Conservation (phyloP, 2,797 vertebrate species). For the Notoglanidium macrostoma region DNA sequence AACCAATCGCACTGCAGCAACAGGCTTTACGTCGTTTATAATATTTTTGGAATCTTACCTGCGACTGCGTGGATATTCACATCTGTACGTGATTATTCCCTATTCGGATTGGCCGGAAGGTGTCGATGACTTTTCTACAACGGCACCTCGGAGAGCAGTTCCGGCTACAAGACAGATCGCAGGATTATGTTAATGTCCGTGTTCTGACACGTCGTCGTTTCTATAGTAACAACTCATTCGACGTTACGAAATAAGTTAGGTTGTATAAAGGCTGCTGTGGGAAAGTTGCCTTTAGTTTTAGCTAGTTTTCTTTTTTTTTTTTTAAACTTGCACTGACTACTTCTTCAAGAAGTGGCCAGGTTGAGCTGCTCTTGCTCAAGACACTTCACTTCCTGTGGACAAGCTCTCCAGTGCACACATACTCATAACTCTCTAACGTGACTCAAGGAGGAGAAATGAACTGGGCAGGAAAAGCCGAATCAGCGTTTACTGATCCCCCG, state of each 20-base stretch:
- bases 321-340: too few species aligned
- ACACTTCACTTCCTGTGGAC: conserved; percentile 54
- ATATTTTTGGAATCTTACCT: neutral
- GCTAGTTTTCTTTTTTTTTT: neutral
- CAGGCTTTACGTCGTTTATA: too few species aligned
- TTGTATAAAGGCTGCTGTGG: neutral
- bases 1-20: neutral
- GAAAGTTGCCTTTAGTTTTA: neutral
- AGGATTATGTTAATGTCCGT: neutral
- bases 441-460: conserved; percentile 25
- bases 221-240: neutral
- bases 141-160: neutral
- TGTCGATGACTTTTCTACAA: neutral
- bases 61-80: neutral
- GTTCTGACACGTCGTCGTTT: neutral
- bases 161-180: neutral
- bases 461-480: conserved; percentile 15
- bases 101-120: neutral
- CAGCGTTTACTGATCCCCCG: neutral
- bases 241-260: neutral
- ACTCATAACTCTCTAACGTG: neutral
- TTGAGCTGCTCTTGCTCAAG: neutral
- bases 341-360: neutral
- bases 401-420: neutral
- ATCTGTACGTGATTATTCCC: neutral